Evolutionary conservation across 1,140 invertebrate genomes (phyloP), one percentile per base, ranked within the genome.

Genomic region (Atta texana): DNA sequence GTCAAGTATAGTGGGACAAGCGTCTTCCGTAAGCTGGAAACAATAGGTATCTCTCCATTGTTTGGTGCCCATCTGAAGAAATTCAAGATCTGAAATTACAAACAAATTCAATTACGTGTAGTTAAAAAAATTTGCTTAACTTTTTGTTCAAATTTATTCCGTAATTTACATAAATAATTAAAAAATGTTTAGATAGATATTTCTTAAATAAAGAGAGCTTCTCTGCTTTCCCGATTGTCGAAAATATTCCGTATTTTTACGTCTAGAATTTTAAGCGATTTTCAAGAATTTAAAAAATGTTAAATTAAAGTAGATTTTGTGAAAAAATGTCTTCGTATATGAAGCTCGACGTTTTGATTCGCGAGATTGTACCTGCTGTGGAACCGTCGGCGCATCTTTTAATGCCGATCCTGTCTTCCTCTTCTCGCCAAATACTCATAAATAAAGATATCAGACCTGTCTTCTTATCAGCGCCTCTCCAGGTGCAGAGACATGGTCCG

Each of bases 371-470:
- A 92, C 91, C 90, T 69, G 86, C 77, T 16, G 92, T 85, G 10
- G 87, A 89, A 16, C 90, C 92, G 28, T 92, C 71, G 0, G 16
- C 0, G 1, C 44, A 90, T 86, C 89, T 92, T 49, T 91, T 85
- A 1, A 92, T 86, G 10, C 89, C 89, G 39, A 92, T 80, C 18
- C 76, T 55, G 39, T 80, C 88, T 74, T 94, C 93, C 64, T 94
- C 93, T 31, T 94, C 91, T 39, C 92, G 88, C 94, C 94, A 94
- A 31, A 91, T 75, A 74, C 12, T 90, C 6, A 90, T 86, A 39
- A 94, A n/a, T 4, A 94, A 86, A 0, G 92, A 91, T 18, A 93
- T 69, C 1, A 94, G 59, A 14, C 90, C 89, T 12, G 81, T 92
- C 2, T 68, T 87, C 21, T 93, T 94, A 75, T 93, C 86, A 0